These are phyloP conservation scores for Charadrius vociferus DNA, from an alignment of 2,113 vertebrate species.

Conservation along the genomic window DNA sequence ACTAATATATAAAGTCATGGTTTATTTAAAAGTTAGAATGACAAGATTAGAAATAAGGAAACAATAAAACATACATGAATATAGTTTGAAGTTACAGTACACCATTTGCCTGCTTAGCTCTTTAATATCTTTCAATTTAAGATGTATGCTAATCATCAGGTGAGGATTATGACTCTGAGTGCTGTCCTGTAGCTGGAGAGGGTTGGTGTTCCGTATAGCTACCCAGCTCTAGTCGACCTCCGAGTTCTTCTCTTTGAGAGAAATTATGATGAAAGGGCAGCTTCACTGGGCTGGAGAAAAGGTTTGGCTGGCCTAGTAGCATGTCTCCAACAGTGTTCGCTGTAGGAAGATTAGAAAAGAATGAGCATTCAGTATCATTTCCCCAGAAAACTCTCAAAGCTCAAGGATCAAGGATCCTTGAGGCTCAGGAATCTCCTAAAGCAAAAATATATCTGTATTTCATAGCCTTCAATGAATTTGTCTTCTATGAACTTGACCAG, in stretches of 20 bases:
- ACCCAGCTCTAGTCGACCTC: not conserved
- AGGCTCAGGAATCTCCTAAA: not conserved
- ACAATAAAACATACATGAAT: not conserved
- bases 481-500: not conserved
- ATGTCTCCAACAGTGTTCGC: not conserved
- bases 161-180: not conserved
- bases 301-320: not conserved
- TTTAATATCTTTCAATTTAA: not conserved
- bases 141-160: not conserved
- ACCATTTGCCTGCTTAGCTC: not conserved
- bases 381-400: not conserved
- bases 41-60: not conserved
- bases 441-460: not conserved
- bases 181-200: not conserved
- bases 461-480: not conserved
- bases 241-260: not conserved
- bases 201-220: not conserved
- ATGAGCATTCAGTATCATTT: not conserved
- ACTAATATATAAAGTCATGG: not conserved
- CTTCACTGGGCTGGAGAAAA: not conserved
- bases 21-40: not conserved
- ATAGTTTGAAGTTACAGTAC: not conserved
- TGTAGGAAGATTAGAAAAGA: not conserved
- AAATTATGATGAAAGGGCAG: not conserved
- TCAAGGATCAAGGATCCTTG: not conserved